These are phyloP conservation scores for Diachrysia chrysitis DNA, from an alignment of 2,888 invertebrate species.

Conservation along the genomic window DNA sequence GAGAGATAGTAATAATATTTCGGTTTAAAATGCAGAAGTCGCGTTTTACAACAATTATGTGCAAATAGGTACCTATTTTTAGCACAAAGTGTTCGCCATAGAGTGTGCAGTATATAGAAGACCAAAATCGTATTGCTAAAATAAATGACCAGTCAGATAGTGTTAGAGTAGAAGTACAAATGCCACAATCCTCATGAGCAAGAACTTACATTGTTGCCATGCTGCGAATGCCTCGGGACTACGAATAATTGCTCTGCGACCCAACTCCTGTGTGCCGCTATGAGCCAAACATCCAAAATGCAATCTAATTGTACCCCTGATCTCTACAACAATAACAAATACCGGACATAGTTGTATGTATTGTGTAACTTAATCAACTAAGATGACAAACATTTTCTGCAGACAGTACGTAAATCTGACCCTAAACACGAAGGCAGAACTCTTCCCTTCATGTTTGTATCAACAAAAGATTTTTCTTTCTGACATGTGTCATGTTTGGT, in stretches of 20 bases:
- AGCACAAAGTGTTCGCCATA: background rate
- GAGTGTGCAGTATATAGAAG: background rate
- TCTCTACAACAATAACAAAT: conserved; percentile 7
- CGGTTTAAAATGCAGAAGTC: background rate
- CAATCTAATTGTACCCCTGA: conserved; percentile 11
- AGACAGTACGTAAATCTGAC: conserved; percentile 16
- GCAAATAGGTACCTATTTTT: no score
- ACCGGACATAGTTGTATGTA: conserved; percentile 1
- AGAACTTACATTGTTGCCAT: conserved; percentile 39
- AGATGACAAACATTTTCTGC: conserved; percentile 5
- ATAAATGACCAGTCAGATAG: conserved; percentile 31
- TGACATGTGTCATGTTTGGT: conserved; percentile 46
- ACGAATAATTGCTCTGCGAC: conserved; percentile 37
- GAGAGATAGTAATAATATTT: background rate
- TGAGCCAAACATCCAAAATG: conserved; percentile 18
- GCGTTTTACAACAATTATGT: background rate
- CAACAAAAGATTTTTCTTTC: conserved; percentile 43
- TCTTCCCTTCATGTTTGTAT: conserved; percentile 30
- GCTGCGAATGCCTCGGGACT: conserved; percentile 27
- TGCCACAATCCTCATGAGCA: conserved; percentile 33
- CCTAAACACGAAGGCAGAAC: conserved; percentile 11
- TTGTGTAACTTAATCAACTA: background rate
- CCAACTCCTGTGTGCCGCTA: conserved; percentile 7
- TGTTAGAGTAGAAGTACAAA: conserved; percentile 23
- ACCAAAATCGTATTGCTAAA: conserved; percentile 20